These are phyloP conservation scores for Notarius quadriscutis DNA, from an alignment of 2,113 vertebrate species.

Conservation along the genomic window DNA sequence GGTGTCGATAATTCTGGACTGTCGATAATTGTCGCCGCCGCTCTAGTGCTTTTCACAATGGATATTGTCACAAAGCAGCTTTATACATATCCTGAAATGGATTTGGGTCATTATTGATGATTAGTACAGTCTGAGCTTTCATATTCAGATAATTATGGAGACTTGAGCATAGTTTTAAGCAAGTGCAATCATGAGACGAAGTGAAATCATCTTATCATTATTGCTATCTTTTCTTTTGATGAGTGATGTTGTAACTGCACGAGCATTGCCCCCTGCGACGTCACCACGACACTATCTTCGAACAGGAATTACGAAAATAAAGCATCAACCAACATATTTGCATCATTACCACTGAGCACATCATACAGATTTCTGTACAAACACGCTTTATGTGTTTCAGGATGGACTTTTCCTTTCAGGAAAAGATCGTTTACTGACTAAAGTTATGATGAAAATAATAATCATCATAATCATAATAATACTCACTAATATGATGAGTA, in stretches of 20 bases:
- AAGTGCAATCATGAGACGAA: no score
- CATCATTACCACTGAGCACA: background rate
- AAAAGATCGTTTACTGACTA: background rate
- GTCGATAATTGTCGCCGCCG: no score
- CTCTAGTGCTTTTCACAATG: background rate
- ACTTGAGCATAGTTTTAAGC: no score
- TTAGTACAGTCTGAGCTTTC: background rate
- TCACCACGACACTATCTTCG: background rate
- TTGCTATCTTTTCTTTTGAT: no score
- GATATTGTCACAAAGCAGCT: background rate
- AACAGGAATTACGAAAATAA: background rate
- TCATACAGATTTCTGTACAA: background rate
- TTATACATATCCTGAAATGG: background rate
- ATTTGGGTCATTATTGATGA: background rate
- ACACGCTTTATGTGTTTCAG: background rate
- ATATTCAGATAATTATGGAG: background rate
- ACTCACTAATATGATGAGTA: background rate
- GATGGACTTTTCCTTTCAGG: background rate
- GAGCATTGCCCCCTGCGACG: background rate
- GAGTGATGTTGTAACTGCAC: background rate
- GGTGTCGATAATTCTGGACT: no score
- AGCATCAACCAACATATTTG: background rate
- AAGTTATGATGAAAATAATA: no score
- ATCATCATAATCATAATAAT: background rate
- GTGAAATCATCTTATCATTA: no score